Conservation (phyloP, 2,888 invertebrate genomes). For the Torymus aiolomorphi region DNA sequence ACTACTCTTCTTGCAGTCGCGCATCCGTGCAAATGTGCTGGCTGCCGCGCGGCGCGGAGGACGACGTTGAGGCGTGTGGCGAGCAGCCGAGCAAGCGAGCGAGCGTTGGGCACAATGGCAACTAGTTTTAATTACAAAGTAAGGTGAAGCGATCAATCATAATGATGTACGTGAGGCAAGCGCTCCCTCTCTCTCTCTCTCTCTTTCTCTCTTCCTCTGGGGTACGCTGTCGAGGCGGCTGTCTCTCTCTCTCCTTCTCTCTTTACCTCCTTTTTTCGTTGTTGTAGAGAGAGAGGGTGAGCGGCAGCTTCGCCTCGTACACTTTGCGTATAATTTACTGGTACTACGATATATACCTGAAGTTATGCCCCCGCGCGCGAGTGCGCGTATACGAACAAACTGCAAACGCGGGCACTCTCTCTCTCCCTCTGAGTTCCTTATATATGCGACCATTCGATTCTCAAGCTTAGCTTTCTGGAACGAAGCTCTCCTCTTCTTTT, state of each 20-base stretch:
- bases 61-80: constrained; percentile 40
- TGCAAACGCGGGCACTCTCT: constrained; percentile 28
- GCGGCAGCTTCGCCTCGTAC: constrained; percentile 71
- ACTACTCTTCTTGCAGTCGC: neutral
- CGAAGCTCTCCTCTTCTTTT: too few relatives aligned
- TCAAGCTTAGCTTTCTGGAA: neutral
- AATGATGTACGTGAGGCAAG: constrained; percentile 76
- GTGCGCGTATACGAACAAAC: constrained; percentile 52
- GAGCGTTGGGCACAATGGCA: constrained; percentile 71
- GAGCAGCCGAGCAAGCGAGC: constrained; percentile 55
- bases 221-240: constrained; percentile 62
- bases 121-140: constrained; percentile 77
- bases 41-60: constrained; percentile 4
- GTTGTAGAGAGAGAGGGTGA: constrained; percentile 57
- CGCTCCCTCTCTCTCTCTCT: constrained; percentile 42
- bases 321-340: constrained; percentile 76
- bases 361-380: constrained; percentile 66
- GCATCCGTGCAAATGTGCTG: constrained; percentile 17
- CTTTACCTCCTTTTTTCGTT: constrained; percentile 41
- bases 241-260: constrained; percentile 15
- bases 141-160: constrained; percentile 77
- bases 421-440: too few relatives aligned
- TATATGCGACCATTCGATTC: neutral
- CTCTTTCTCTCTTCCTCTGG: constrained; percentile 62
- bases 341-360: constrained; percentile 73